These are phyloP conservation scores for Gnathonemus echidnorhynchus DNA, from an alignment of 2,113 vertebrate species.

Conservation along the genomic window DNA sequence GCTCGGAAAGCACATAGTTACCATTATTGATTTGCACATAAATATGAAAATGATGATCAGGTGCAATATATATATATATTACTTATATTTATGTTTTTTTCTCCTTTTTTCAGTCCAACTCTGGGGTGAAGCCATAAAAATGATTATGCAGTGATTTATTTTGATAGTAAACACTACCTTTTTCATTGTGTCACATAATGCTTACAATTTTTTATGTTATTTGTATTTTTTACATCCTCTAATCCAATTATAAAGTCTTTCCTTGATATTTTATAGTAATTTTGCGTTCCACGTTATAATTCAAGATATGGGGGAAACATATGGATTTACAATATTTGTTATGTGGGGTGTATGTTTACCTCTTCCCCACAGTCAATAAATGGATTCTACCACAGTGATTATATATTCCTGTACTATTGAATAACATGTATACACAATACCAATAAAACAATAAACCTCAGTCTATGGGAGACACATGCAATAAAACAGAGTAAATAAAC, in stretches of 20 bases:
- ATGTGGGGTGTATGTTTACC: too few relatives aligned
- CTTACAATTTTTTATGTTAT: neutral
- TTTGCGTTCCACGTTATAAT: neutral
- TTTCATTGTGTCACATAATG: neutral
- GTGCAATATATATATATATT: neutral
- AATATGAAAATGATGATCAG: conserved; percentile 26
- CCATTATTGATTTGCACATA: conserved; percentile 18
- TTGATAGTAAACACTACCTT: neutral
- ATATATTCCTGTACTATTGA: conserved; percentile 40
- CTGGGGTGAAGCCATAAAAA: neutral
- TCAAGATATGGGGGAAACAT: neutral
- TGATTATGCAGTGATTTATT: neutral
- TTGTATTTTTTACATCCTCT: neutral
- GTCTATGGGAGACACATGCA: neutral
- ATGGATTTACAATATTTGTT: neutral
- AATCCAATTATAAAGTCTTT: neutral
- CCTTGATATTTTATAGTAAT: neutral
- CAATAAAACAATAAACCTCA: conserved; percentile 13
- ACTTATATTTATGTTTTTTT: neutral
- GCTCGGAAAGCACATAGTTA: conserved; percentile 18
- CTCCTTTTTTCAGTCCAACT: neutral
- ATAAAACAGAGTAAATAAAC: conserved; percentile 34
- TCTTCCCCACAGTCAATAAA: conserved; percentile 29
- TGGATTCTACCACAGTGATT: conserved; percentile 25
- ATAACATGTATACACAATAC: conserved; percentile 28